These are phyloP conservation scores for Zingel zingel DNA, from an alignment of 2,113 vertebrate genomes.

Conservation along the genomic window DNA sequence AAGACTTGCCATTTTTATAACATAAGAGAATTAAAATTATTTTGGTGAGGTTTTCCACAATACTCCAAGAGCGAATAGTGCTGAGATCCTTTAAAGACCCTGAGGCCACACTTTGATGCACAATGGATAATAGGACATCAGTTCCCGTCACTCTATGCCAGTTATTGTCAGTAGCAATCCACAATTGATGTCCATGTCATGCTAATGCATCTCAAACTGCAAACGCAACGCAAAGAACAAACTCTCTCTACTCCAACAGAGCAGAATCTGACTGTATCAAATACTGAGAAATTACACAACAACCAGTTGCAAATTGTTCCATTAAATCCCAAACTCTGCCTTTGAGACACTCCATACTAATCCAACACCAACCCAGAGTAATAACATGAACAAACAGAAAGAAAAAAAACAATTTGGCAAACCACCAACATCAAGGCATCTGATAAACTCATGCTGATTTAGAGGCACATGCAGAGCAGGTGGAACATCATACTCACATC, in stretches of 20 bases:
- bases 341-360: neutral
- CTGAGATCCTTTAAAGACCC: neutral
- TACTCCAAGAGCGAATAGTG: neutral
- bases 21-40: no score
- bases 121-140: neutral
- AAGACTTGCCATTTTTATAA: neutral
- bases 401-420: conserved; percentile 14
- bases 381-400: conserved; percentile 8
- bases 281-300: neutral
- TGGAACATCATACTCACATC: conserved; percentile 82
- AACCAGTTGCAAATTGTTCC: neutral
- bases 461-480: conserved; percentile 23
- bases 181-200: conserved; percentile 37
- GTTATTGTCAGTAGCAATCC: conserved; percentile 22
- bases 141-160: conserved; percentile 12
- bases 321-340: neutral
- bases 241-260: neutral
- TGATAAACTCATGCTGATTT: neutral
- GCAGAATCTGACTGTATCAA: neutral
- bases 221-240: neutral
- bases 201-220: conserved; percentile 12
- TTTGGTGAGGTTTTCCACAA: neutral
- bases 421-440: conserved; percentile 2
- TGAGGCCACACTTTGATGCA: neutral
- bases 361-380: neutral